These are phyloP conservation scores for Lapara coniferarum DNA, from an alignment of 2,888 invertebrate species.

Conservation along the genomic window DNA sequence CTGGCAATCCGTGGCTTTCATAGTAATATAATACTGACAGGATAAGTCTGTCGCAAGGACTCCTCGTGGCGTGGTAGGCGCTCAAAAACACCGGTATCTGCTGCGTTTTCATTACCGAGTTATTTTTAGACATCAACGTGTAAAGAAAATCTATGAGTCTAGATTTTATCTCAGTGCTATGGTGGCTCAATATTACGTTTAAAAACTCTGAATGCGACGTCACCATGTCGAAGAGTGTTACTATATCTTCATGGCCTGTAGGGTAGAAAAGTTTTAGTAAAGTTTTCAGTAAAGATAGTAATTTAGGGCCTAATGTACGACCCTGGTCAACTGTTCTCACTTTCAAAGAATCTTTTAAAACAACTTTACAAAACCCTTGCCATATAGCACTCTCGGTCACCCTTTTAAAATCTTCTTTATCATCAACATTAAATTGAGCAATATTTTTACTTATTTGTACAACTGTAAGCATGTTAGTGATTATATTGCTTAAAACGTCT, in stretches of 20 bases:
- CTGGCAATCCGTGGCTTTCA: conserved; percentile 86
- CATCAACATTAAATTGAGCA: conserved; percentile 45
- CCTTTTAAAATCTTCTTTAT: conserved; percentile 65
- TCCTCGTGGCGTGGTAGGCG: conserved; percentile 89
- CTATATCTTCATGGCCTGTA: conserved; percentile 72
- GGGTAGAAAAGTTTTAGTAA: conserved; percentile 83
- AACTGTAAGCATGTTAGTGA: conserved; percentile 60
- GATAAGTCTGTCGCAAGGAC: conserved; percentile 87
- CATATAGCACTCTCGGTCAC: conserved; percentile 77
- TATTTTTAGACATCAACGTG: conserved; percentile 85
- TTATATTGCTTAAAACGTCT: conserved; percentile 50
- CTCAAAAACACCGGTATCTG: conserved; percentile 91
- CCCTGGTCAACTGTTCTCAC: conserved; percentile 61
- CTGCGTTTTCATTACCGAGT: conserved; percentile 84
- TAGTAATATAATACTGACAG: conserved; percentile 87
- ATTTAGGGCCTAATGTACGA: conserved; percentile 66
- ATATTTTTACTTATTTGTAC: conserved; percentile 62
- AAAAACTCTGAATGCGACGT: conserved; percentile 90
- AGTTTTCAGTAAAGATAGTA: conserved; percentile 82
- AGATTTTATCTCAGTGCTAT: conserved; percentile 79
- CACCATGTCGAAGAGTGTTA: conserved; percentile 88
- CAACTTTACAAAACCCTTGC: conserved; percentile 85
- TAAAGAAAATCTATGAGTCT: conserved; percentile 86
- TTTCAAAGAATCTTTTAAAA: conserved; percentile 87
- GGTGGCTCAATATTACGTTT: conserved; percentile 85